Base-by-base conservation (phyloP, 2,888 invertebrate species). In the Amphimallon solstitiale region DNA sequence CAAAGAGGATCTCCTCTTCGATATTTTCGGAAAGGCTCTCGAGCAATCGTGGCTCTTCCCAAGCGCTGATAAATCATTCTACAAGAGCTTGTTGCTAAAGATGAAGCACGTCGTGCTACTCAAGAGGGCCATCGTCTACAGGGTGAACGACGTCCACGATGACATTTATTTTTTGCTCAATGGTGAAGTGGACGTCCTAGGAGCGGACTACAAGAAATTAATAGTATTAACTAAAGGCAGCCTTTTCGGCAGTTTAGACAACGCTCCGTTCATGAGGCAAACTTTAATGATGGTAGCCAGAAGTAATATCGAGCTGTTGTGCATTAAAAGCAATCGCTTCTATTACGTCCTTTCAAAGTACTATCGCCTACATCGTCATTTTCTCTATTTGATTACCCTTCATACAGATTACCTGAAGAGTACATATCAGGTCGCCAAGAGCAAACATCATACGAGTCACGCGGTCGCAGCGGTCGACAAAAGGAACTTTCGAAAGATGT, bases 221-320 rank as follows among this genome's bases (percentile, higher is more conserved):
- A 4, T 68, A 7, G 49, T 70, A 2, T 60, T 75, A 37, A 52
- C 54, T 6, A 35, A 49, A 3, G 75, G 75, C 19, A 74, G 74
- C 59, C n/a, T 75, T 10, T 74, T 75, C 59, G 75, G 74, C 9
- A 72, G 71, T 34, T 62, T 75, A 7, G 73, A 71, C 29, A 68
- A 73, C 15, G 54, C 51, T 37, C 17, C n/a, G 5, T 63, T 66
- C 10, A 68, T 49, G 4, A 43, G 75, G n/a, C 72, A 73, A 65
- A 72, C 72, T 0, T 52, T 75, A 12, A 71, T 73, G 34, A 72
- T 74, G 70, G 73, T 74, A 2, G 75, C 74, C 3, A 72, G 69
- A 52, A 72, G 73, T 0, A 74, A 75, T 51, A 68, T 74, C 1
- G 73, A 74, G 61, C 61, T 73, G 2, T 48, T 75, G 34, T 48